Evolutionary conservation across 2,113 vertebrate species (phyloP).

Genomic region (Caranx ignobilis): DNA sequence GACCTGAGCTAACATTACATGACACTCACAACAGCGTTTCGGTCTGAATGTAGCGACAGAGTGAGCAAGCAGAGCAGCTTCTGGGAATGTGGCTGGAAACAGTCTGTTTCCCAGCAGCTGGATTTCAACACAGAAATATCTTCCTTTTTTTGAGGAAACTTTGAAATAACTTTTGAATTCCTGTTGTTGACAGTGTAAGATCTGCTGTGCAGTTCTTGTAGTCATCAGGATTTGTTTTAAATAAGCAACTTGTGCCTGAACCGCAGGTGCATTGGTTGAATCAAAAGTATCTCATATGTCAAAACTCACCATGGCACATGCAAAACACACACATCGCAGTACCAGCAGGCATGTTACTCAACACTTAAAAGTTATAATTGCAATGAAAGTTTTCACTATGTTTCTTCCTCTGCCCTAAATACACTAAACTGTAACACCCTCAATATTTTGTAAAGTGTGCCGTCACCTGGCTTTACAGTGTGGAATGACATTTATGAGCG

Average conservation of each 20-base stretch:
- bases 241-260: not conserved
- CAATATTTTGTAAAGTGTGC: slow-evolving; percentile 4
- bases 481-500: slow-evolving; percentile 6
- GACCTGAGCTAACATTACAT: not conserved
- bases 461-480: slow-evolving; percentile 3
- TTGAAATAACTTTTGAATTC: slow-evolving; percentile 2
- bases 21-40: slow-evolving; percentile 1
- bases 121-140: slow-evolving; percentile 1
- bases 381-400: not conserved
- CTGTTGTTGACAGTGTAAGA: not conserved
- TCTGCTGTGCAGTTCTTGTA: not conserved
- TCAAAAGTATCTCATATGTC: not conserved
- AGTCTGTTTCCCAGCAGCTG: slow-evolving; percentile 5
- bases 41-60: not conserved
- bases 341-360: not conserved
- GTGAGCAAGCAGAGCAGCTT: not conserved
- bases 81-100: slow-evolving; percentile 1
- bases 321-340: slow-evolving; percentile 1
- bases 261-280: not conserved
- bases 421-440: not conserved
- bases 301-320: not conserved
- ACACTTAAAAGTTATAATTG: not conserved
- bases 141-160: not conserved
- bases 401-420: slow-evolving; percentile 3
- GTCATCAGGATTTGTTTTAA: not conserved